These are phyloP conservation scores for Heliconius aoede DNA, from an alignment of 2,888 invertebrate species.

Conservation along the genomic window DNA sequence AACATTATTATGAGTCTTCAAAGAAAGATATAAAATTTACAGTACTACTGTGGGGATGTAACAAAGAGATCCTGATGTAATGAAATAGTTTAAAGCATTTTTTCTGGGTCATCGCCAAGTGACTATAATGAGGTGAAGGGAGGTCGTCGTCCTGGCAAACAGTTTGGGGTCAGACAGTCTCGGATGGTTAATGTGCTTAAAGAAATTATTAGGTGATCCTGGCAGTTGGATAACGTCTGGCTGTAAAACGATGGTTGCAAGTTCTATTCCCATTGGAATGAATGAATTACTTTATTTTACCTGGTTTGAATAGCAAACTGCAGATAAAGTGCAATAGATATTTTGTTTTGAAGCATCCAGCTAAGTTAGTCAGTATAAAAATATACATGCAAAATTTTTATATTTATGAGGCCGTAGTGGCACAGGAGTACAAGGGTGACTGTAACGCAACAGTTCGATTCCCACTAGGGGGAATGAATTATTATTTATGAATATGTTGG, in stretches of 20 bases:
- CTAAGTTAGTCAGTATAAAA: no score
- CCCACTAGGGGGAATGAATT: no score
- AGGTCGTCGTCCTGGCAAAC: slow-evolving; percentile 40
- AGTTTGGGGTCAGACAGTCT: slow-evolving; percentile 35
- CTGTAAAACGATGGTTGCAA: not conserved
- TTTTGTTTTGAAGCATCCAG: no score
- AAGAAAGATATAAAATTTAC: not conserved
- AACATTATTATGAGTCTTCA: not conserved
- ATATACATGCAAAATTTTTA: no score
- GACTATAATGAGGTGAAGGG: slow-evolving; percentile 41
- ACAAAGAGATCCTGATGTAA: slow-evolving; percentile 36
- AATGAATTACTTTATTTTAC: no score
- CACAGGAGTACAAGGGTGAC: no score
- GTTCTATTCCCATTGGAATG: not conserved
- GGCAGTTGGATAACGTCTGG: not conserved
- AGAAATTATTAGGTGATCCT: slow-evolving; percentile 17
- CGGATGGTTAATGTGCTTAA: slow-evolving; percentile 7
- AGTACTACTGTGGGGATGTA: not conserved
- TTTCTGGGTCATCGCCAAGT: slow-evolving; percentile 44
- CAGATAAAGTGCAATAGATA: no score
- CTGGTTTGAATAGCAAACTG: no score
- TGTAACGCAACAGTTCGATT: no score
- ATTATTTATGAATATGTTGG: no score
- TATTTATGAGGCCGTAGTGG: no score
- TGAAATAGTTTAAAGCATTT: slow-evolving; percentile 38